Base-by-base conservation (phyloP, 2,113 vertebrate species). In the Polypterus senegalus region DNA sequence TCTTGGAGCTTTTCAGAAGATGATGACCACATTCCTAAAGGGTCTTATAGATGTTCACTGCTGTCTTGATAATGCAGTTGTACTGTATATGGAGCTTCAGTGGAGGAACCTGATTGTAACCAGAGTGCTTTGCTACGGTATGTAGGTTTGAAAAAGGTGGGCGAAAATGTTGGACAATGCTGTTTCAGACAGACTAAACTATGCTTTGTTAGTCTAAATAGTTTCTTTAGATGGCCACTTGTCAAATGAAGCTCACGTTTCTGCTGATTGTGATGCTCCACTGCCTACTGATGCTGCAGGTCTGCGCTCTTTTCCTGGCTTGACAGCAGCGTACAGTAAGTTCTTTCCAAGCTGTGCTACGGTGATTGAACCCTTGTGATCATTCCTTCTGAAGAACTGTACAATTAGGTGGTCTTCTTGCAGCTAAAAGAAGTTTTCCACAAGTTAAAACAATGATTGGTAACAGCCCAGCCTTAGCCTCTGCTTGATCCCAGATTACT, bases 391-490 rank as follows among this genome's bases (percentile, higher is more conserved):
- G 5, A n/a, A 57, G 46, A 10, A 54, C 10, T 7, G 43, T 4
- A 6, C 5, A 6, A 66, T 69, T 45, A 10, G 9, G 46, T 65
- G 60, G 67, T 57, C 51, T 11, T 47, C n/a, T 56, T 53, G 61
- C 11, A 5, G 67, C 67, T 7, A 63, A 65, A 10, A 7, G 10
- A 4, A 63, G 64, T 10, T 69, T 69, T n/a, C 7, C 53, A 5
- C 11, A 60, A 11, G 58, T 69, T 3, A 69, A 66, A 46, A n/a
- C 48, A n/a, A 10, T 63, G 4, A 48, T 69, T 44, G 57, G 58
- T 5, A 7, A 61, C 9, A 65, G 60, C 56, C 4, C 54, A 48
- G 63, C 60, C 1, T 46, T 68, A 7, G 55, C 63, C 8, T n/a
- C 10, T 63, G 6, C 69, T 57, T 54, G 47, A 70, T 52, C 52